Evolutionary conservation across 2,113 vertebrate genomes (phyloP).

Genomic region (Cavia aperea): DNA sequence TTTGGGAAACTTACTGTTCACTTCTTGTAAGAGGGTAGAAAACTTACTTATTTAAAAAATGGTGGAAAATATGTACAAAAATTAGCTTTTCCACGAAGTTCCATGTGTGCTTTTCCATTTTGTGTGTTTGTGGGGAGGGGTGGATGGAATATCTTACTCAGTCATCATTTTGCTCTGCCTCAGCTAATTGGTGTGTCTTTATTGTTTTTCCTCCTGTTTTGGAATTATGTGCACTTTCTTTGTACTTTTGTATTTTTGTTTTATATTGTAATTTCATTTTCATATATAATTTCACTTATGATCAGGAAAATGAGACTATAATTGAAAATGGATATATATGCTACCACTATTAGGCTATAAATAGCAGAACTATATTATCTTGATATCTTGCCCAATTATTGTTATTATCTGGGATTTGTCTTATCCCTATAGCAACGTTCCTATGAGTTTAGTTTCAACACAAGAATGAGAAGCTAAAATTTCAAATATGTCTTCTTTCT

Average conservation of each 20-base stretch:
- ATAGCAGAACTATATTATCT: neutral
- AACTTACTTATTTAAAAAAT: no score
- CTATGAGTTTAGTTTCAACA: neutral
- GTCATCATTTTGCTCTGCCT: neutral
- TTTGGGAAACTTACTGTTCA: no score
- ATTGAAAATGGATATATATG: neutral
- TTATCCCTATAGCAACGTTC: neutral
- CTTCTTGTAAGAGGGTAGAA: no score
- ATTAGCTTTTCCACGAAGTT: neutral
- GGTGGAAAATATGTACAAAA: no score
- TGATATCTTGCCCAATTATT: neutral
- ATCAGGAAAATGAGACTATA: neutral
- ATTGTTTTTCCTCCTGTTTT: neutral
- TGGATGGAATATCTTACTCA: no score
- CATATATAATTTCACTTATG: neutral
- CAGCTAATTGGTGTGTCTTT: neutral
- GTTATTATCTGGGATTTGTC: neutral
- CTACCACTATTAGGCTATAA: neutral
- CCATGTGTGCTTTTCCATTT: neutral
- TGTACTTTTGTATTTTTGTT: neutral
- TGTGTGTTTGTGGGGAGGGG: neutral
- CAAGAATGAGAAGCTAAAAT: neutral
- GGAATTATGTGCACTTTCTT: neutral
- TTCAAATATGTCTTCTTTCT: neutral
- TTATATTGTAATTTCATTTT: neutral